A percentile compares a stretch with the other conserved stretches of the same genome.
These are phyloP conservation scores for Stenopsyche tienmushanensis DNA, from an alignment of 1,140 invertebrate genomes.

Conservation along the genomic window DNA sequence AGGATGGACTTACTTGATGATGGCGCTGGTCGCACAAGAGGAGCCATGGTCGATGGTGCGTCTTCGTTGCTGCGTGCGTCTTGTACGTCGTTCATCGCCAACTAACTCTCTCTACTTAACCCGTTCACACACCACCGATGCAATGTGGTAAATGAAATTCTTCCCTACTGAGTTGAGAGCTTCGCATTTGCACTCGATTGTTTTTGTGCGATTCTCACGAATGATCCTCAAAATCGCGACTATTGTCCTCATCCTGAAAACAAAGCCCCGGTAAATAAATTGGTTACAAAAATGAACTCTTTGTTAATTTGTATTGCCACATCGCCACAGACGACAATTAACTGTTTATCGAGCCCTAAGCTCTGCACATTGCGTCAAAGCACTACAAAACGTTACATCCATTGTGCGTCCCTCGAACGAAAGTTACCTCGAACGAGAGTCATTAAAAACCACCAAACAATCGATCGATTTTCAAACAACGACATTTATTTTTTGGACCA, in stretches of 20 bases:
- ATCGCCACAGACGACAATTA: not conserved
- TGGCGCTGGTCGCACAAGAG: not conserved
- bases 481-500: not conserved
- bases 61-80: not conserved
- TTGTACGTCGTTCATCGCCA: not conserved
- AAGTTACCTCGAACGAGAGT: no score
- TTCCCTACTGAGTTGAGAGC: not conserved
- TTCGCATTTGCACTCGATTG: no score
- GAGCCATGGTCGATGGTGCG: not conserved
- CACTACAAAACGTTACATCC: not conserved
- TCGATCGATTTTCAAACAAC: no score
- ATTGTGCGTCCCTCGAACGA: not conserved
- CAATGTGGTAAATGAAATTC: not conserved
- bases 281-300: not conserved
- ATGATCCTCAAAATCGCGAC: not conserved
- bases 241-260: not conserved
- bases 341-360: not conserved
- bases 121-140: not conserved
- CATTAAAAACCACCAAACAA: no score
- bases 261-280: no score
- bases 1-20: not conserved
- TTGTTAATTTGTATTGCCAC: not conserved
- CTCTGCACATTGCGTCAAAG: no score
- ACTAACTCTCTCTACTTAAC: not conserved
- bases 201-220: not conserved